Evolutionary conservation across 2,888 invertebrate genomes (phyloP), one percentile per base, ranked within the genome.

Genomic region (Hyles lineata): DNA sequence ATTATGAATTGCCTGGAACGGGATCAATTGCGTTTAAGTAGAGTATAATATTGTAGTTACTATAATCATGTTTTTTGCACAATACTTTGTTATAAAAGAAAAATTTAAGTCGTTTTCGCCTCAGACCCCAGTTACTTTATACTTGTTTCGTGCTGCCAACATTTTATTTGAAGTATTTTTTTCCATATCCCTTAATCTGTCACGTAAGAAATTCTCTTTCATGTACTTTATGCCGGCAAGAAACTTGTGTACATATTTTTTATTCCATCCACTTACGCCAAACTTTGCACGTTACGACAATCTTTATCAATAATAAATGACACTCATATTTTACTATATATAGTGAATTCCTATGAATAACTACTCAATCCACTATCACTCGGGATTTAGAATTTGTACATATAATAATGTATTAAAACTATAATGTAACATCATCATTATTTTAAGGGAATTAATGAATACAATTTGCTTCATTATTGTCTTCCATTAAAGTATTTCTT

Each of bases 11-110:
- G 94, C 91, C 94, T 94, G 93, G 94, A 91, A 85, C 80, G 94
- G 94, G 94, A 94, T 89, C 94, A 94, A 94, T 91, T 92, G 90
- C 89, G 86, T 92, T 91, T 93, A 92, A 92, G 91, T 92, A 92
- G 90, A 83, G 21, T 70, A 55, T 70, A 73, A 81, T 86, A 85
- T 82, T 80, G 81, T 73, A 70, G 52, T 77, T 75, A 78, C 76
- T 80, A 78, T 79, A 80, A 80, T 78, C 78, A 76, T 80, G 80
- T 77, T 73, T 77, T 83, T 83, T 82, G 82, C 86, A 84, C 79
- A 72, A 50, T 76, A 76, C 60, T 76, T 78, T 75, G 21, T 50
- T 67, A 50, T 23, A 50, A 50, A 50, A 67, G 55, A 23, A n/a
- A 21, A 21, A 43, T 43, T 3, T 21, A 43, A 11, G 21, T 67